Conservation (phyloP, 1,140 invertebrate genomes). For the Lepidurus packardi region DNA sequence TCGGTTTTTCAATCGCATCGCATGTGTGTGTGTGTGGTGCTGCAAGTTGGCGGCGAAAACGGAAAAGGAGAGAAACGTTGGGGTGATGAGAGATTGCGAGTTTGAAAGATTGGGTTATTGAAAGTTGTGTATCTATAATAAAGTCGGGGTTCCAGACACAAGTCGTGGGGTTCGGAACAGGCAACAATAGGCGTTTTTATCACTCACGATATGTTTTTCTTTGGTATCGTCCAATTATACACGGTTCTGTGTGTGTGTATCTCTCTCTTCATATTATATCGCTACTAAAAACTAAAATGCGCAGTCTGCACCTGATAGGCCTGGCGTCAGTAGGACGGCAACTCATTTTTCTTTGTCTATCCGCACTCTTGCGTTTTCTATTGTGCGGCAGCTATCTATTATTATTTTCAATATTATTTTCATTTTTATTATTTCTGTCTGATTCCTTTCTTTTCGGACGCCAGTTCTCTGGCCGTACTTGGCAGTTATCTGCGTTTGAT, state of each 20-base stretch:
- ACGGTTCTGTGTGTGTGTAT: background rate
- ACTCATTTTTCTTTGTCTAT: background rate
- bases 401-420: background rate
- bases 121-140: background rate
- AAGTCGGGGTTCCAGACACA: slow-evolving; percentile 13
- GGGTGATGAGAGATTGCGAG: background rate
- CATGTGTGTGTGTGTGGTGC: too few species aligned
- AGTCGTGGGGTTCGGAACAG: background rate
- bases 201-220: slow-evolving; percentile 19
- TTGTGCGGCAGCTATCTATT: background rate
- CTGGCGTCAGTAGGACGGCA: slow-evolving; percentile 4
- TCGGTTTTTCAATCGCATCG: too few species aligned
- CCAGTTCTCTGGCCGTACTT: background rate
- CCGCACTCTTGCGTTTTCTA: background rate
- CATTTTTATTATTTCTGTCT: background rate
- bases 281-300: background rate
- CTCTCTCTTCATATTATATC: background rate
- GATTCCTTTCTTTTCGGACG: background rate
- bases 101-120: slow-evolving; percentile 17
- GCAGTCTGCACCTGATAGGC: slow-evolving; percentile 17
- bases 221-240: background rate
- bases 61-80: background rate
- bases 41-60: background rate
- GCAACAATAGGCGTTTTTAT: slow-evolving; percentile 22
- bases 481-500: background rate